Percentiles rank a stretch among this genome's conserved stretches.
Evolutionary conservation across 2,888 invertebrate species (phyloP).

Genomic region (Cheiracanthium punctorium): DNA sequence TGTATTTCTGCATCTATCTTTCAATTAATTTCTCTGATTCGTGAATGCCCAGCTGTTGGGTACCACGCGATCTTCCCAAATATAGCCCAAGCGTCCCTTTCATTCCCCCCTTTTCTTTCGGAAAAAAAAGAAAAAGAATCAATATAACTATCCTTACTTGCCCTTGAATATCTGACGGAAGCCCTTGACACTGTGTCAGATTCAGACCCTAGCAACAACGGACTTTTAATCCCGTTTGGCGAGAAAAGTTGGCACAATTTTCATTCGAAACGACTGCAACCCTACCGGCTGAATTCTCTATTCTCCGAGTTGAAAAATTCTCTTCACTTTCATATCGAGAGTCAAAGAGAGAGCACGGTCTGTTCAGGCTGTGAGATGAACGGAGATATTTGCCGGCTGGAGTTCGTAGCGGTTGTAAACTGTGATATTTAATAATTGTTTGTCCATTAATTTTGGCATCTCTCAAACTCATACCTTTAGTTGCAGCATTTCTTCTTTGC

Average conservation of each 20-base stretch:
- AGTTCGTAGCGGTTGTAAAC: background rate
- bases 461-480: too few relatives aligned
- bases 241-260: background rate
- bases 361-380: background rate
- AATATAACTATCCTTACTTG: slow-evolving; percentile 15
- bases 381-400: background rate
- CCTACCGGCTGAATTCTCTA: background rate
- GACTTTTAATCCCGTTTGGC: background rate
- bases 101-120: background rate
- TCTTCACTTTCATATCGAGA: slow-evolving; percentile 4
- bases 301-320: background rate
- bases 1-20: too few relatives aligned
- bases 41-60: background rate
- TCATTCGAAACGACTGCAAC: background rate
- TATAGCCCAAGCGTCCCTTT: background rate
- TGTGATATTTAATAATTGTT: background rate
- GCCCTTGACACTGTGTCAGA: slow-evolving; percentile 5
- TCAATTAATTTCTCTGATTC: too few relatives aligned
- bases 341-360: background rate
- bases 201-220: slow-evolving; percentile 4
- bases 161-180: slow-evolving; percentile 9
- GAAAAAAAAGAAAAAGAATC: background rate
- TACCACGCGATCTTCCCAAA: background rate
- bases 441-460: background rate
- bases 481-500: too few relatives aligned